Evolutionary conservation across 2,888 invertebrate genomes (phyloP).

Genomic region (Diarsia brunnea): DNA sequence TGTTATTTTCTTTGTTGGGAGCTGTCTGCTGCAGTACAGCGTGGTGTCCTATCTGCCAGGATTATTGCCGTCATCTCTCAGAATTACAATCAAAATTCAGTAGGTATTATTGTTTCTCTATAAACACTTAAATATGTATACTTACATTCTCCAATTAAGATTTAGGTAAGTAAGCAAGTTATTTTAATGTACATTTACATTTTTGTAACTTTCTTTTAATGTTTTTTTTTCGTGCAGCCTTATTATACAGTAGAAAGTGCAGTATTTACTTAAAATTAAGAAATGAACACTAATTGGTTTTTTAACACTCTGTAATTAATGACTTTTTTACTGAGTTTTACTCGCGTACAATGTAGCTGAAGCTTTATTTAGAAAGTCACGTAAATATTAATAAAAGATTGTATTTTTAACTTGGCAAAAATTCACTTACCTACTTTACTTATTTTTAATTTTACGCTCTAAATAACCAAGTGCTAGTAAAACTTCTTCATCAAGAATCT

Average conservation of each 20-base stretch:
- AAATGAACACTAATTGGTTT: slow-evolving; percentile 27
- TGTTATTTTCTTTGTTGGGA: slow-evolving; percentile 38
- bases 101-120: background rate
- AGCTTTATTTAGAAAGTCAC: slow-evolving; percentile 25
- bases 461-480: slow-evolving; percentile 2
- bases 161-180: slow-evolving; percentile 7
- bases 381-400: background rate
- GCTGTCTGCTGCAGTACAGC: slow-evolving; percentile 7
- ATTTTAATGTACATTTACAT: background rate
- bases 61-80: slow-evolving; percentile 22
- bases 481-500: slow-evolving; percentile 23
- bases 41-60: background rate
- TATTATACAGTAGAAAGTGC: slow-evolving; percentile 30
- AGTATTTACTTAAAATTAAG: slow-evolving; percentile 3
- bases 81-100: slow-evolving; percentile 1
- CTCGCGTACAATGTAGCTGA: slow-evolving; percentile 4
- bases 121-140: background rate
- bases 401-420: background rate
- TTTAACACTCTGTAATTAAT: slow-evolving; percentile 6
- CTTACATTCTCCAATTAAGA: background rate
- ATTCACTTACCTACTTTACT: slow-evolving; percentile 25
- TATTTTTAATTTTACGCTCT: slow-evolving; percentile 26
- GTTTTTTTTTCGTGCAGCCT: background rate
- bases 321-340: background rate
- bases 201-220: slow-evolving; percentile 15